A percentile compares a stretch with the other conserved stretches of the same genome.
phyloP scores from a whole-genome alignment of 2,888 invertebrate species.

The Agelastica alni region DNA sequence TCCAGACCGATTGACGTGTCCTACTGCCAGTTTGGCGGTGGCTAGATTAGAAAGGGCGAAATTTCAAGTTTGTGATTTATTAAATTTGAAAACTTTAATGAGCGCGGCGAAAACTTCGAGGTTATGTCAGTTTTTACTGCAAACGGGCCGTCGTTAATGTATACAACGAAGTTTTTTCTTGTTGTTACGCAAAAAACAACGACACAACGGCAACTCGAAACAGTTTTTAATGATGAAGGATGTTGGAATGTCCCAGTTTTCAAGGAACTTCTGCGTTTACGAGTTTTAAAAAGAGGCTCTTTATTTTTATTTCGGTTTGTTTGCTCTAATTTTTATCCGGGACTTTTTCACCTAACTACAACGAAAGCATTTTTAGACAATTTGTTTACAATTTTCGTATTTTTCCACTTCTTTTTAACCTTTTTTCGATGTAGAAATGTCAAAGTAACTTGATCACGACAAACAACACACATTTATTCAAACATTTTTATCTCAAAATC shows the following conservation, averaged over 20 bases:
- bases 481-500: too few relatives aligned
- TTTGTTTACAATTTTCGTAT: too few relatives aligned
- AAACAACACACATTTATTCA: too few relatives aligned
- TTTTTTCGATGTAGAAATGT: too few relatives aligned
- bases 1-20: slow-evolving; percentile 6
- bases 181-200: slow-evolving; percentile 17
- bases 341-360: background rate
- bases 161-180: slow-evolving; percentile 20
- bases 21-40: slow-evolving; percentile 5
- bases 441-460: too few relatives aligned
- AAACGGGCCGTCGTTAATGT: slow-evolving; percentile 16
- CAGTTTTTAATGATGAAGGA: slow-evolving; percentile 23
- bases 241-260: slow-evolving; percentile 9
- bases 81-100: slow-evolving; percentile 25
- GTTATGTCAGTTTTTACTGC: slow-evolving; percentile 20
- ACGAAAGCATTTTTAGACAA: too few relatives aligned
- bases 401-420: too few relatives aligned
- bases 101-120: slow-evolving; percentile 16
- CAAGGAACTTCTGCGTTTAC: slow-evolving; percentile 2
- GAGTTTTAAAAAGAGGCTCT: slow-evolving; percentile 6
- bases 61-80: slow-evolving; percentile 27
- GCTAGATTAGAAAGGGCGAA: slow-evolving; percentile 6
- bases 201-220: slow-evolving; percentile 8
- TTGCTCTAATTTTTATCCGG: background rate
- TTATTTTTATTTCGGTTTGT: background rate